Evolutionary conservation across 1,140 invertebrate genomes (phyloP).

Genomic region (Fopius arisanus): DNA sequence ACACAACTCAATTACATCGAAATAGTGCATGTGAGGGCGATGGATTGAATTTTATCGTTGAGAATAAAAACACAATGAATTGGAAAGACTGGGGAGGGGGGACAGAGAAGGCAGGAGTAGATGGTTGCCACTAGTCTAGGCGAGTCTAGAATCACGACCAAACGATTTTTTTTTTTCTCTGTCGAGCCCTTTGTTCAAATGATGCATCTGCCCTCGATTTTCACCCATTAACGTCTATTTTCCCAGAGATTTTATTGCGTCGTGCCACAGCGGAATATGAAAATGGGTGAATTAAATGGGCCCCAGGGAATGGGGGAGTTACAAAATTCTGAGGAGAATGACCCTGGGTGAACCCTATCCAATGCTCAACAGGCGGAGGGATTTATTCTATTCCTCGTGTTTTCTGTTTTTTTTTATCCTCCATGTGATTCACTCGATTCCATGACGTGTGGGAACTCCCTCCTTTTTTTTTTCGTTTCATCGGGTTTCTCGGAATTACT

Average conservation of each 20-base stretch:
- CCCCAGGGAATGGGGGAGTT: neutral
- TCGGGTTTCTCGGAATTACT: too few species aligned
- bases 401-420: too few species aligned
- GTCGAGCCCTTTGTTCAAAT: conserved; percentile 34
- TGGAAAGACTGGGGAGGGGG: conserved; percentile 4
- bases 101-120: neutral
- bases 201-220: neutral
- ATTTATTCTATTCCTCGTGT: conserved; percentile 32
- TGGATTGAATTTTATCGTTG: neutral
- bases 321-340: conserved; percentile 30
- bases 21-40: neutral
- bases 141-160: conserved; percentile 37
- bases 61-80: conserved; percentile 23
- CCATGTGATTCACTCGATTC: too few species aligned
- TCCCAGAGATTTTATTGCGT: neutral
- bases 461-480: too few species aligned
- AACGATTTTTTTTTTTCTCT: conserved; percentile 21
- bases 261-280: neutral
- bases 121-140: conserved; percentile 31
- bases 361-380: conserved; percentile 51
- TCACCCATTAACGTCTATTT: neutral
- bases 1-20: neutral
- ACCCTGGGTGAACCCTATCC: conserved; percentile 46
- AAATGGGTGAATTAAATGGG: conserved; percentile 17
- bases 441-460: too few species aligned